Evolutionary conservation across 37 sponge, comb jelly and placozoan genomes (phyloP).

Genomic region (Agelas oroides): DNA sequence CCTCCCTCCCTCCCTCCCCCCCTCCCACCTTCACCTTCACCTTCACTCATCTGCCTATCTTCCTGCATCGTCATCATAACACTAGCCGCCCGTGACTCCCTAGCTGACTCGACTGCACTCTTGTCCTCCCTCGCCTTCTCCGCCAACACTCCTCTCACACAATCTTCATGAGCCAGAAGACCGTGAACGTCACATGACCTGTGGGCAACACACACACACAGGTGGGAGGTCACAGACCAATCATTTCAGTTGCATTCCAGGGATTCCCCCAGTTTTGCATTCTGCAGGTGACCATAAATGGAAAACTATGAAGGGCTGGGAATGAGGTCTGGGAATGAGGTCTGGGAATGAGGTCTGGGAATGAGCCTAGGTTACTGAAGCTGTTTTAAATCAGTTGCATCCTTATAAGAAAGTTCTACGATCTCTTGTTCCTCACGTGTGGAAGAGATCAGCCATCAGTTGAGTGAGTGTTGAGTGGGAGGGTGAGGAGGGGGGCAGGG

Average conservation of each 20-base stretch:
- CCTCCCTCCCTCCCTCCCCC: too few relatives aligned
- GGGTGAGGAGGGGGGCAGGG: not conserved
- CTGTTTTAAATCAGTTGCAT: too few relatives aligned
- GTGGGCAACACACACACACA: too few relatives aligned
- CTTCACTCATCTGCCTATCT: constrained; percentile 33
- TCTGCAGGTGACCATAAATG: too few relatives aligned
- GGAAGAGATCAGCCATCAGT: constrained; percentile 48
- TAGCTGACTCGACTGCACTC: constrained; percentile 29
- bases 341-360: too few relatives aligned
- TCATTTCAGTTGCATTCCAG: too few relatives aligned
- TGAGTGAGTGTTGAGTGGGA: constrained; percentile 2
- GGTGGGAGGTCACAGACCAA: too few relatives aligned
- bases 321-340: too few relatives aligned
- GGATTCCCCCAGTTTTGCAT: too few relatives aligned
- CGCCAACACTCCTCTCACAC: constrained; percentile 34
- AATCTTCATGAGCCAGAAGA: constrained; percentile 35
- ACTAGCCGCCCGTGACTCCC: constrained; percentile 79
- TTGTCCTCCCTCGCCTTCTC: constrained; percentile 6
- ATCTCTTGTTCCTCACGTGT: not conserved
- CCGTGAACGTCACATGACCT: constrained; percentile 17
- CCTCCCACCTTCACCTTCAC: not conserved
- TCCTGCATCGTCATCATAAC: constrained; percentile 52
- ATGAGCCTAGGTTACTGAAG: too few relatives aligned
- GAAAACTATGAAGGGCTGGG: too few relatives aligned
- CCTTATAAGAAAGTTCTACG: too few relatives aligned